Evolutionary conservation across 1,140 invertebrate genomes (phyloP), one percentile per base, ranked within the genome.

Genomic region (Acromyrmex heyeri): DNA sequence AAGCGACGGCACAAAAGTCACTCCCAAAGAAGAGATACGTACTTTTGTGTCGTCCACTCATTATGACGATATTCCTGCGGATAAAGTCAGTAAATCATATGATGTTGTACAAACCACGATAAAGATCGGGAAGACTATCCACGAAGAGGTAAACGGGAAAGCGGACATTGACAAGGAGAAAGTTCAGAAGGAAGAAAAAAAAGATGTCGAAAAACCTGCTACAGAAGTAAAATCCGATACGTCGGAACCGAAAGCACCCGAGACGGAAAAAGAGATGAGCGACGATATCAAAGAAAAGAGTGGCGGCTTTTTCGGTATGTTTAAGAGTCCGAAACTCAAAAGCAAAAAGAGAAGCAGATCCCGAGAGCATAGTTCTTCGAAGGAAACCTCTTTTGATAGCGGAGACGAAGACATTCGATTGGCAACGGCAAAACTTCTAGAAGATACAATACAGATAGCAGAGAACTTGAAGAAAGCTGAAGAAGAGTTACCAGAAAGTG

Each of bases 241-340:
- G 0, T 2, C 62, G 3, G 83, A 88, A 24, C 14, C 21, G 5
- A 89, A 85, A 21, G 8, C 18, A 2, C 3, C 1, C 0, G 88
- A 82, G 2, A 16, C 14, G 1, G 44, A 87, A 3, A 81, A 75
- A 34, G 87, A 81, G 4, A 3, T 24, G 0, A 7, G 7, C 0
- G 89, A 88, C 0, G 90, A 88, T 3, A 50, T 8, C 0, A 92
- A 92, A 30, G 94, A 94, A 10, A 94, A 93, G 62, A 91, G 88
- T 48, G 82, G 88, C 0, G 93, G 93, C 12, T 92, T 95, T 44
- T 94, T 95, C 48, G 88, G 92, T 4, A 95, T 93, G 67, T 95
- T 95, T 50, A 93, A 92, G 85, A 95, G 94, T 81, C 94, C 94
- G 0, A 95, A 94, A 70, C 81, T 88, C 1, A 94, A 92, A 57